Evolutionary conservation across 2,797 vertebrate species (phyloP).

Genomic region (Mallotus villosus): DNA sequence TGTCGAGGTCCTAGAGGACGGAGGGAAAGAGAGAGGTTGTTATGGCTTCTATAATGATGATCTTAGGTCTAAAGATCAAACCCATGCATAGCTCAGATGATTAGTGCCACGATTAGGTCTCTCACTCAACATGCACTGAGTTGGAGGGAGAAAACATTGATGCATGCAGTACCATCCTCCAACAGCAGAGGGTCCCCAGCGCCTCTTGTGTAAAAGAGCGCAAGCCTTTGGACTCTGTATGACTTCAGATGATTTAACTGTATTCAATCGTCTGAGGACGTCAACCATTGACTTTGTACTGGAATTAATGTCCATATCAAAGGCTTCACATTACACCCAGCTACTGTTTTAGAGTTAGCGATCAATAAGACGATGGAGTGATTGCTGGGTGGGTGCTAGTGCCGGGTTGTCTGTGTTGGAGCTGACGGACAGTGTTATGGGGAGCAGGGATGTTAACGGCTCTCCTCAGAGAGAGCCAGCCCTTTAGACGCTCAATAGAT

Average conservation of each 20-base stretch:
- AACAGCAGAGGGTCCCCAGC: constrained; percentile 56
- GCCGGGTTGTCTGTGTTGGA: background rate
- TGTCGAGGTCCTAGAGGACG: constrained; percentile 71
- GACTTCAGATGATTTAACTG: too few relatives aligned
- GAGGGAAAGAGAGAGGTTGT: background rate
- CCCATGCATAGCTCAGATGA: background rate
- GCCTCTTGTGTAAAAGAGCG: background rate
- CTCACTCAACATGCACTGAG: constrained; percentile 11
- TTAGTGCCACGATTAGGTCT: background rate
- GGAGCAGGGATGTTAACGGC: background rate
- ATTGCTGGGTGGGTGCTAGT: background rate
- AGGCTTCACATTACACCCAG: background rate
- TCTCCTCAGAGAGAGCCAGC: background rate
- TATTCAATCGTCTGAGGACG: background rate
- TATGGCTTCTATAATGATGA: too few relatives aligned
- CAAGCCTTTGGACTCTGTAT: background rate
- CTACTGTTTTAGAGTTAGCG: background rate
- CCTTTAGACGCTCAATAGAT: background rate
- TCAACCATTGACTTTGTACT: background rate
- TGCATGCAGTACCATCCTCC: constrained; percentile 32
- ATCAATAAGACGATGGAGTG: background rate
- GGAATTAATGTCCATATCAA: background rate
- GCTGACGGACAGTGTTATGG: background rate
- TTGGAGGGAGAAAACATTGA: background rate
- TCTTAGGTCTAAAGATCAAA: background rate